Base-by-base conservation (phyloP, 2,113 vertebrate genomes). In the Dipodomys merriami region DNA sequence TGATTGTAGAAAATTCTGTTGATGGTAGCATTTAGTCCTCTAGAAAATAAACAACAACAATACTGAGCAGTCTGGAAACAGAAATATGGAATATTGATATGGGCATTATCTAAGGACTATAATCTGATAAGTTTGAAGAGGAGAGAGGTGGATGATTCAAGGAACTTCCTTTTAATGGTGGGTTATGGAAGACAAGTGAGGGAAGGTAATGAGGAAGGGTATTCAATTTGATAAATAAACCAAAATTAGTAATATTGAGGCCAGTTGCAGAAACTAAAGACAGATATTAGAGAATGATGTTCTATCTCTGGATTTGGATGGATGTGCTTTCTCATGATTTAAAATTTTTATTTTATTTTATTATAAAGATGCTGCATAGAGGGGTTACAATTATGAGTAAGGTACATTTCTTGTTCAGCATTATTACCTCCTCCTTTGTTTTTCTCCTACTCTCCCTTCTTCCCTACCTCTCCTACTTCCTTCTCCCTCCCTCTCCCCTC, bases 1-100 rank as follows among this genome's bases (percentile, higher is more conserved):
- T 29, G n/a, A 82, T 79, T 93, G 3, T 83, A 80, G 30, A 90
- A 46, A 80, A 93, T 82, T 18, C 23, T 77, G 39, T 62, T 65
- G 29, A 5, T 18, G 49, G 39, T 49, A 49, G 12, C 8, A 12
- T 49, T 49, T 49, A 49, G 8, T 49, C 49, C 49, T 49, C 49
- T 49, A 49, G 12, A 49, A 49, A 49, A 39, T 39, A 39, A 39
- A 39, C 39, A 39, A 39, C 44, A 72, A 30, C 19, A 91, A 73
- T 10, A 73, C 77, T 86, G 15, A 71, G 78, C 44, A 79, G 30
- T 27, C 74, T 35, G 16, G 33, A 92, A 90, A 74, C 8, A 94
- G 68, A 95, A 78, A 13, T 3, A 92, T 39, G 15, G 62, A 68
- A 49, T 16, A 5, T 44, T 19, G 60, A 78, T 57, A 57, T 15